A percentile compares a stretch with the other conserved stretches of the same genome.
Conservation (phyloP, 2,113 vertebrate genomes). For the Noturus placidus region DNA sequence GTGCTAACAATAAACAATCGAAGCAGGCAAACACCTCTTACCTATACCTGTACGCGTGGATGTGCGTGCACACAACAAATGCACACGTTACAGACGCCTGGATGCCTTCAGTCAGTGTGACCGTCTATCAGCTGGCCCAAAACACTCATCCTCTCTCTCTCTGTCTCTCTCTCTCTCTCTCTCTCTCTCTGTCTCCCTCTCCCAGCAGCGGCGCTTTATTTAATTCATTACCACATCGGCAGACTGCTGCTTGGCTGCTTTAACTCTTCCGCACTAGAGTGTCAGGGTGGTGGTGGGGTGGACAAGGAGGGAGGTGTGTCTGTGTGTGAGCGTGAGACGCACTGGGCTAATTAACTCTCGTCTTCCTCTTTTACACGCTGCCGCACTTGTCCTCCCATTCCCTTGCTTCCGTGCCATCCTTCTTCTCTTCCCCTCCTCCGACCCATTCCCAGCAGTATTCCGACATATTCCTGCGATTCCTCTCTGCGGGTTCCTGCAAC, state of each 20-base stretch:
- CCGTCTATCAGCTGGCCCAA: constrained; percentile 67
- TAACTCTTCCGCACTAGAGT: constrained; percentile 50
- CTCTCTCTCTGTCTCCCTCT: constrained; percentile 46
- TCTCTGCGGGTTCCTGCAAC: not conserved
- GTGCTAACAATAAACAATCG: constrained; percentile 61
- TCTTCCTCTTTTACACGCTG: constrained; percentile 57
- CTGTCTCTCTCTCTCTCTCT: constrained; percentile 51
- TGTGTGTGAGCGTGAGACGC: constrained; percentile 4
- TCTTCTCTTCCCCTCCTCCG: constrained; percentile 57
- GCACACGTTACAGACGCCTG: constrained; percentile 45
- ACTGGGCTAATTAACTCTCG: constrained; percentile 66
- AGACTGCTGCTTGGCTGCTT: constrained; percentile 61
- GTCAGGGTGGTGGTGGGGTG: constrained; percentile 53
- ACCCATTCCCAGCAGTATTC: constrained; percentile 55
- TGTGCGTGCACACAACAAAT: constrained; percentile 26
- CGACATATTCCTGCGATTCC: constrained; percentile 49
- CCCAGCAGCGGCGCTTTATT: constrained; percentile 72
- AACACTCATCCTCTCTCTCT: constrained; percentile 64
- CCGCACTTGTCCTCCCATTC: constrained; percentile 49
- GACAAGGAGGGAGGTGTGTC: constrained; percentile 38
- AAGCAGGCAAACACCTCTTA: constrained; percentile 36
- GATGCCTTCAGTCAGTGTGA: constrained; percentile 60
- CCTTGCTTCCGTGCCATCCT: constrained; percentile 52
- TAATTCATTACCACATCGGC: constrained; percentile 79
- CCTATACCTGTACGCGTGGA: constrained; percentile 39